phyloP scores from a whole-genome alignment of 1,140 invertebrate species.

The Bombus polaris region DNA sequence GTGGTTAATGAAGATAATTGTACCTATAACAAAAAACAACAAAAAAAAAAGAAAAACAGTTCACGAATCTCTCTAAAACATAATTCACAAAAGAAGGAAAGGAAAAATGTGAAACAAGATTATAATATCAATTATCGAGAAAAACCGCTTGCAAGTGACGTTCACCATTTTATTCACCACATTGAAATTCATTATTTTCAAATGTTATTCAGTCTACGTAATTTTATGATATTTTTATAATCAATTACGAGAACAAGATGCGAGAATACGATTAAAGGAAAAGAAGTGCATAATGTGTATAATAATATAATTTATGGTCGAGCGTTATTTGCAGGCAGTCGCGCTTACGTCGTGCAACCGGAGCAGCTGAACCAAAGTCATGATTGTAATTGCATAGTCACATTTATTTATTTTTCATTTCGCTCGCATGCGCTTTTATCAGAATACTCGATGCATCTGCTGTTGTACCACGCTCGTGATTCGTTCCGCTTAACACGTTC shows the following conservation, averaged over 20 bases:
- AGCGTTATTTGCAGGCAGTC: constrained; percentile 18
- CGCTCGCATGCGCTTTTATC: constrained; percentile 42
- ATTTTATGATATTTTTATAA: constrained; percentile 36
- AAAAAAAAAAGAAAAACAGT: constrained; percentile 51
- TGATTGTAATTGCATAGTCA: constrained; percentile 44
- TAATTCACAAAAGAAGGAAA: constrained; percentile 25
- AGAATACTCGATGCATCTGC: constrained; percentile 12
- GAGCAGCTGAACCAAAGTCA: constrained; percentile 42
- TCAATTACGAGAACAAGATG: too few species aligned
- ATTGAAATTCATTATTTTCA: constrained; percentile 38
- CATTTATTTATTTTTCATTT: constrained; percentile 50
- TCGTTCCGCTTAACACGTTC: background rate
- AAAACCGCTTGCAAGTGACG: constrained; percentile 28
- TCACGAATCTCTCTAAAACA: constrained; percentile 61
- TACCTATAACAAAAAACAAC: constrained; percentile 59
- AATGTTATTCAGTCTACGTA: constrained; percentile 21
- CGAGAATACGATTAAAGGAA: background rate
- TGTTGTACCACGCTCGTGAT: background rate
- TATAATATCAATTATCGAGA: constrained; percentile 34
- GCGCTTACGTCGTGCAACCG: constrained; percentile 12
- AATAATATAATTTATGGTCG: background rate
- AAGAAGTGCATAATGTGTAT: background rate
- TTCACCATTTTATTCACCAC: background rate
- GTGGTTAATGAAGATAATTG: constrained; percentile 72
- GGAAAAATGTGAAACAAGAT: constrained; percentile 6